Base-by-base conservation (phyloP, 2,797 vertebrate genomes). In the Pseudotriccus pelzelni region DNA sequence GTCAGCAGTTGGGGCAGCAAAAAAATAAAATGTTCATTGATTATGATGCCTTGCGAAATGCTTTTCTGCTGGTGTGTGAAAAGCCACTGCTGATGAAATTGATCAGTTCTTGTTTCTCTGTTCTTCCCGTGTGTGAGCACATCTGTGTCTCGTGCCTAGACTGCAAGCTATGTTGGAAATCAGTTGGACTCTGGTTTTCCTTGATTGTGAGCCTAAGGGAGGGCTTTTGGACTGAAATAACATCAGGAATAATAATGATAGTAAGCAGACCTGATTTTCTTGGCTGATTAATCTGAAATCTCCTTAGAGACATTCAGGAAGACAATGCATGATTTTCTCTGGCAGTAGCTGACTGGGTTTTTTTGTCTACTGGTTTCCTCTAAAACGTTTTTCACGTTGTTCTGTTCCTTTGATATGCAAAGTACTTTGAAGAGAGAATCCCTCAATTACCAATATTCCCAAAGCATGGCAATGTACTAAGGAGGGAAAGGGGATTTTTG, bases 271-370 rank as follows among this genome's bases (percentile, higher is more conserved):
- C 52, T 50, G 67, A 85, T 83, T 96, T 95, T 34, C 23, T 85
- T 70, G 68, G 36, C 37, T 84, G 74, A 96, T 90, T 84, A 89
- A 74, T 80, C 64, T 68, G 81, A 78, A 87, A 62, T 75, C 30
- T 77, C 87, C 70, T 82, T 56, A 52, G 87, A 80, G 81, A 89
- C 21, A n/a, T 23, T 60, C 68, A 82, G 36, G 50, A 87, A 81
- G 63, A 84, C 80, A 85, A 70, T 2, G 3, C 36, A 78, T 20
- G 34, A n/a, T 66, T 89, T 89, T 79, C 60, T 67, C 24, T 69
- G 21, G 12, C 37, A 85, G 53, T 80, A 69, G n/a, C 50, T 73
- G 49, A 34, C 50, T 59, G 13, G 3, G 41, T 39, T 75, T 64
- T 90, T 95, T 84, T 63, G 9, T 30, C 52, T 77, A 50, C 60